Conservation (phyloP, 1,140 invertebrate genomes). For the Tetramorium alpestre region DNA sequence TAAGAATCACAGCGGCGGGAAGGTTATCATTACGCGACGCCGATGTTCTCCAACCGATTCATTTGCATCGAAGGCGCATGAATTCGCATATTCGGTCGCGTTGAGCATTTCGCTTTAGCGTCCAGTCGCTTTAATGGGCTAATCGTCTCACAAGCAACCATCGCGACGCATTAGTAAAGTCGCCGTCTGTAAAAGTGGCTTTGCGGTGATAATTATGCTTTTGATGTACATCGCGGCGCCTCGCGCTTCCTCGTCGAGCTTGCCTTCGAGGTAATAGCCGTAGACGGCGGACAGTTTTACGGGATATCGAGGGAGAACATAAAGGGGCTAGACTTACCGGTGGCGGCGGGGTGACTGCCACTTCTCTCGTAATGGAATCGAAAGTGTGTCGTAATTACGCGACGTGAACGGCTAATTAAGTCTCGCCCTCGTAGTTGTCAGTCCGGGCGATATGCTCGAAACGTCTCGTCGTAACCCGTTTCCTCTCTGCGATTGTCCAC, state of each 20-base stretch:
- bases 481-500: not conserved
- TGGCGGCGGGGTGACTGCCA: not conserved
- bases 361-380: constrained; percentile 51
- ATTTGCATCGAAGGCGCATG: not conserved
- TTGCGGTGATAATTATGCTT: constrained; percentile 70
- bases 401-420: constrained; percentile 56
- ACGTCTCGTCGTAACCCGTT: constrained; percentile 18
- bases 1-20: not conserved
- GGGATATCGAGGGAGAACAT: constrained; percentile 27
- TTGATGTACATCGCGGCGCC: constrained; percentile 76
- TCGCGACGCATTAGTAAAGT: not conserved
- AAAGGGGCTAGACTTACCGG: constrained; percentile 19
- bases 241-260: constrained; percentile 62
- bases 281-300: constrained; percentile 27
- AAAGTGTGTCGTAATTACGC: constrained; percentile 56
- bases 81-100: not conserved
- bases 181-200: constrained; percentile 65
- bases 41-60: not conserved
- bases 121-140: not conserved
- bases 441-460: not conserved
- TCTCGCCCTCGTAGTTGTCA: constrained; percentile 7
- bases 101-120: not conserved
- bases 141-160: constrained; percentile 1
- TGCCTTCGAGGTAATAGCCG: constrained; percentile 27
- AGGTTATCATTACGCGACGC: not conserved